Evolutionary conservation across 2,888 invertebrate species (phyloP).

Genomic region (Synergus gifuensis): DNA sequence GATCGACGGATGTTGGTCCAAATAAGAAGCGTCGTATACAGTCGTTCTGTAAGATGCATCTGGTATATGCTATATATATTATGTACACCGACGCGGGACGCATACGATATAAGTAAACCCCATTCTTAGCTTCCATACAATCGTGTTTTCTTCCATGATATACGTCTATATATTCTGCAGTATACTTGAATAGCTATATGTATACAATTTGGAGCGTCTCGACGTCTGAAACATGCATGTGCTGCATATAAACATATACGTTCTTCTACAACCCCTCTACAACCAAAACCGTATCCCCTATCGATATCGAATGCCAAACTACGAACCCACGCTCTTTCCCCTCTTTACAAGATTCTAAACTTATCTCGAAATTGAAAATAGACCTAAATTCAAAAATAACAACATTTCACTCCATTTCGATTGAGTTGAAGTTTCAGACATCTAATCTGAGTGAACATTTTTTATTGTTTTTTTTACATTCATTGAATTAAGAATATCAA

Average conservation of each 20-base stretch:
- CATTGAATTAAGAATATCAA: no score
- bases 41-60: constrained; percentile 17
- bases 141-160: not conserved
- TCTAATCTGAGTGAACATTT: no score
- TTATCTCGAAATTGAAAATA: constrained; percentile 27
- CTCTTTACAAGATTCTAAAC: constrained; percentile 31
- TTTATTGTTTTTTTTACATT: no score
- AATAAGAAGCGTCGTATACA: constrained; percentile 11
- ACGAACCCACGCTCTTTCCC: constrained; percentile 16
- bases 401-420: not conserved
- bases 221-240: not conserved
- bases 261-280: not conserved
- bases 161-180: not conserved
- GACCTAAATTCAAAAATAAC: not conserved
- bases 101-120: constrained; percentile 25
- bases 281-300: constrained; percentile 25
- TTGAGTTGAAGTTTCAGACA: no score
- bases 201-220: not conserved
- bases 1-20: not conserved
- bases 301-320: constrained; percentile 29
- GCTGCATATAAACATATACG: not conserved
- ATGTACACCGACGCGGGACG: constrained; percentile 5
- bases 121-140: constrained; percentile 2
- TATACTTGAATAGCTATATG: not conserved
- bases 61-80: constrained; percentile 16